Base-by-base conservation (phyloP, 1,140 invertebrate species). In the Coptotermes formosanus region DNA sequence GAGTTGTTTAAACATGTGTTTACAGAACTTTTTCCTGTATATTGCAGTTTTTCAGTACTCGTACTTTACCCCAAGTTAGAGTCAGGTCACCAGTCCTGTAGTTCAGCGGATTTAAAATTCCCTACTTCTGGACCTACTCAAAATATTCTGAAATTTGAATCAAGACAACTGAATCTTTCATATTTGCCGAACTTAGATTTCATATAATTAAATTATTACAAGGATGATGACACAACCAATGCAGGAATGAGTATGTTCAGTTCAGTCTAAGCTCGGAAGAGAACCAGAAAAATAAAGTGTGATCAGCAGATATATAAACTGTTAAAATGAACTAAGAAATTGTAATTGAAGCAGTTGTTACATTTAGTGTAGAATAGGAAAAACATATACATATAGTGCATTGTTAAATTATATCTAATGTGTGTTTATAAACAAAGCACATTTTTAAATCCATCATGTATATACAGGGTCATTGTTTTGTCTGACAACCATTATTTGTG, bases 241-340 rank as follows among this genome's bases (percentile, higher is more conserved):
- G 2, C 16, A 75, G 25, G 9, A 75, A 30, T 75, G 64, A 75
- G 64, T 11, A 12, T 14, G 11, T 75, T 75, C 25, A 30, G 30
- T 75, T 75, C n/a, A n/a, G 64, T 75, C 64, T 75, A 25, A 75
- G n/a, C 64, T 75, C n/a, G 64, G 64, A 75, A 75, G 64, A 75
- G 3, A 75, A 75, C 64, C 8, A 75, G 64, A 75, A 75, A 75
- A 30, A 25, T 75, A 2, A 75, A 30, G 64, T 75, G 64, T 75
- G 64, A 75, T n/a, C n/a, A n/a, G 30, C n/a, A 75, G 19, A 75
- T 75, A 75, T 30, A n/a, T 75, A 64, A 19, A 16, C 59, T 23
- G 59, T 64, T 64, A 75, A 55, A 75, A n/a, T 75, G 64, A 75
- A 30, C n/a, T 75, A 75, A 25, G 21, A 30, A 75, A 75, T 30